Evolutionary conservation across 2,797 vertebrate species (phyloP).

Genomic region (Danionella dracula): DNA sequence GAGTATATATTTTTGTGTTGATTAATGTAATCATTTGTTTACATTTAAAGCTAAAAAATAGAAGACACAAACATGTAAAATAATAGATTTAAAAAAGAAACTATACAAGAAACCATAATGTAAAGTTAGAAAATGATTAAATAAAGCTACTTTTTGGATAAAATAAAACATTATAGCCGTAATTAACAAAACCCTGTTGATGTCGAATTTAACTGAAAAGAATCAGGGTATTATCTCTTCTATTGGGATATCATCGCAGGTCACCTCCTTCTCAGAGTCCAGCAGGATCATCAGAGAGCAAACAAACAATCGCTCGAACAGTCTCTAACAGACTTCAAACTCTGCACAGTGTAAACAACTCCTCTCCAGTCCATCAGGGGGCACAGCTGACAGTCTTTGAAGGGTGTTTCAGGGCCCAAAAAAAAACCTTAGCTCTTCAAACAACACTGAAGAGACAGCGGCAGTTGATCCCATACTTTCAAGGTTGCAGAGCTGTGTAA

Average conservation of each 20-base stretch:
- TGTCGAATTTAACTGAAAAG: no score
- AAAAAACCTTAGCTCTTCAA: constrained; percentile 26
- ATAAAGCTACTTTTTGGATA: no score
- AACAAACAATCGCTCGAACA: constrained; percentile 28
- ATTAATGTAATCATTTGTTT: no score
- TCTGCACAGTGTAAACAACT: constrained; percentile 26
- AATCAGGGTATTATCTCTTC: no score
- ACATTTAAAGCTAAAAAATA: no score
- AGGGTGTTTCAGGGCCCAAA: constrained; percentile 24
- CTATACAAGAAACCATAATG: no score
- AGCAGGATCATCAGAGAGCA: constrained; percentile 20
- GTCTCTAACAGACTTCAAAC: constrained; percentile 29
- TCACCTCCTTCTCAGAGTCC: neutral
- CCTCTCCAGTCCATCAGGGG: constrained; percentile 35
- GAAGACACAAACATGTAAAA: no score
- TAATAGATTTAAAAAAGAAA: no score
- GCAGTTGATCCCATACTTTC: constrained; percentile 30
- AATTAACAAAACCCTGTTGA: no score
- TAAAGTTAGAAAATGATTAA: no score
- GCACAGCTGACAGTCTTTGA: constrained; percentile 24
- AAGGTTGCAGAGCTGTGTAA: constrained; percentile 40
- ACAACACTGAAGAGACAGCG: constrained; percentile 18
- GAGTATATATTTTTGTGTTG: no score
- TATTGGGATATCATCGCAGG: neutral
- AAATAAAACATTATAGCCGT: no score